phyloP scores from a whole-genome alignment of 2,113 vertebrate species.

The Trogon melanurus region DNA sequence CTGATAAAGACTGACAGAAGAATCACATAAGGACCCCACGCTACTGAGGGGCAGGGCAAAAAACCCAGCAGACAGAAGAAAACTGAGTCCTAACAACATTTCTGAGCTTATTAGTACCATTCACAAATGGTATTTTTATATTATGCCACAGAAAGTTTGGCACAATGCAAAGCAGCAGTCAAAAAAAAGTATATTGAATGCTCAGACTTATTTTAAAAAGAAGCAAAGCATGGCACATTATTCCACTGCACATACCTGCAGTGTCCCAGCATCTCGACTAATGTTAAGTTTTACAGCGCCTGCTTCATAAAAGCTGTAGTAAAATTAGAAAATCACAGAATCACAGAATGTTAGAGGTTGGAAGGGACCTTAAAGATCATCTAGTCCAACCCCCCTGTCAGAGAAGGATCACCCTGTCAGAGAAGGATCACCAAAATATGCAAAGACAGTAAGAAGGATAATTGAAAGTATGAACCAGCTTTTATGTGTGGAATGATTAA shows the following conservation, averaged over 20 bases:
- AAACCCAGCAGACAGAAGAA: not conserved
- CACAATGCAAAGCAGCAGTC: not conserved
- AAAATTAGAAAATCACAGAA: conserved; percentile 8
- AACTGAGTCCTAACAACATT: not conserved
- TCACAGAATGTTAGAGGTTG: too few relatives aligned
- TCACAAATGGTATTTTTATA: not conserved
- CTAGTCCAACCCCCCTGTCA: too few relatives aligned
- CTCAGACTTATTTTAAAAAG: not conserved
- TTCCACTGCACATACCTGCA: not conserved
- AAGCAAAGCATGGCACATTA: not conserved
- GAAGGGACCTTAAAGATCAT: too few relatives aligned
- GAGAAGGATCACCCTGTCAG: too few relatives aligned
- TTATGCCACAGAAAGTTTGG: not conserved
- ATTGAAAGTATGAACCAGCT: not conserved
- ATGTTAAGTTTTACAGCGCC: not conserved
- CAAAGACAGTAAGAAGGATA: not conserved
- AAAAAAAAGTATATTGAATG: not conserved
- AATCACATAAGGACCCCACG: too few relatives aligned
- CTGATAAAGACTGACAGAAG: too few relatives aligned
- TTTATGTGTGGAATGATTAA: not conserved
- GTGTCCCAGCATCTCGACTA: not conserved
- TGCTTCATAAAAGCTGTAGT: not conserved
- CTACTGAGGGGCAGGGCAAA: not conserved
- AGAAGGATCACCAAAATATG: too few relatives aligned
- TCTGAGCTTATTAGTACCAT: not conserved